phyloP scores from a whole-genome alignment of 2,113 vertebrate genomes.

The Gopherus evgoodei region DNA sequence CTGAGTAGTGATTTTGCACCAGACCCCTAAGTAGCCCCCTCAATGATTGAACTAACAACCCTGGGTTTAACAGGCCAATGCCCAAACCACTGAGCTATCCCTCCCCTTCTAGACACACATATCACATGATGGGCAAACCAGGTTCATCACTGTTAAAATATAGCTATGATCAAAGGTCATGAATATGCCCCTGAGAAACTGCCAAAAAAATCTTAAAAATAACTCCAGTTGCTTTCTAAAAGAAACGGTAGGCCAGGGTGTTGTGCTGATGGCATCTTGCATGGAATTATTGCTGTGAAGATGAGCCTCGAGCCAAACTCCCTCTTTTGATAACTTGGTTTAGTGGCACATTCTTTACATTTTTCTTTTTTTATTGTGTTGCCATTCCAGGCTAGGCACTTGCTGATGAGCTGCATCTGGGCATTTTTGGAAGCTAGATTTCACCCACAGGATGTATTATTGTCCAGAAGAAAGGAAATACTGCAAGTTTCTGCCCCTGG shows the following conservation, averaged over 20 bases:
- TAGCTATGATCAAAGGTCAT: neutral
- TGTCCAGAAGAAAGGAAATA: neutral
- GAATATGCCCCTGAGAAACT: neutral
- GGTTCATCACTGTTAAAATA: neutral
- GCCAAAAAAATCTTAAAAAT: neutral
- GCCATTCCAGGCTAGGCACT: neutral
- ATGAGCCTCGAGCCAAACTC: neutral
- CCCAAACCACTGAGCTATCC: too few species aligned
- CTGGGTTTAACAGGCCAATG: too few species aligned
- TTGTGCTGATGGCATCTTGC: neutral
- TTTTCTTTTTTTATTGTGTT: neutral
- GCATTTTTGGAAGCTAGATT: rapidly evolving
- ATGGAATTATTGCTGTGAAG: neutral
- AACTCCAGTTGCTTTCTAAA: neutral
- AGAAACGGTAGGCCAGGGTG: neutral
- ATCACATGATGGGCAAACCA: neutral
- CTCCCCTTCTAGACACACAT: neutral
- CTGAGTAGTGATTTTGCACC: too few species aligned
- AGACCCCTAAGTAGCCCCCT: too few species aligned
- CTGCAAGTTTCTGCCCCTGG: neutral
- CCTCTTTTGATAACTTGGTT: neutral
- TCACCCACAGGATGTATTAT: rapidly evolving
- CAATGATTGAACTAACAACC: too few species aligned
- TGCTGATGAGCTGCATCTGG: neutral
- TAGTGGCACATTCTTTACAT: neutral